These are phyloP conservation scores for Stratiolaelaps scimitus DNA, from an alignment of 1,140 invertebrate species.

Conservation along the genomic window DNA sequence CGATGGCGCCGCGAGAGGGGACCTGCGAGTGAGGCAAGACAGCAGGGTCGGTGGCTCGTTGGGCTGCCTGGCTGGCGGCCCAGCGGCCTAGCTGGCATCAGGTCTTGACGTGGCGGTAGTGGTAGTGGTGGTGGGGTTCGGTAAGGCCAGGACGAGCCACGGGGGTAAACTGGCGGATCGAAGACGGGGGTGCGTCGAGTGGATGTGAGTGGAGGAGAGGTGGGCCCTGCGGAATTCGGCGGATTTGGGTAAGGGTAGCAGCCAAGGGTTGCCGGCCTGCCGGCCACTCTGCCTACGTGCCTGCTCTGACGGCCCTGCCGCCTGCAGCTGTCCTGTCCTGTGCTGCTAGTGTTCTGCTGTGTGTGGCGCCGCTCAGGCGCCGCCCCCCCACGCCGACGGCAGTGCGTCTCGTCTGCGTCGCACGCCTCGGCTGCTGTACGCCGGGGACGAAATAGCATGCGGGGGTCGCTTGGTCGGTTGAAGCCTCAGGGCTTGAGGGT, in stretches of 20 bases:
- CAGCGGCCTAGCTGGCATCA: background rate
- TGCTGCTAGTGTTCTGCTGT: no score
- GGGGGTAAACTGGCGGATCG: constrained; percentile 12
- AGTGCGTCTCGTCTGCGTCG: no score
- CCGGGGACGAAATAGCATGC: no score
- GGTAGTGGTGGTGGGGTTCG: background rate
- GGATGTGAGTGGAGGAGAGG: background rate
- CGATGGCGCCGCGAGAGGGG: background rate
- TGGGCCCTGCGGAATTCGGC: constrained; percentile 9
- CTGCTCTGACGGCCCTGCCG: no score
- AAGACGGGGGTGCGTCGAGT: constrained; percentile 1
- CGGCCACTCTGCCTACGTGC: background rate
- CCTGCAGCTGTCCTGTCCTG: no score
- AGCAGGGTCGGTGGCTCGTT: background rate
- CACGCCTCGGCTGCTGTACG: no score
- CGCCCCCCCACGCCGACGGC: no score
- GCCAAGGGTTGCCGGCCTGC: constrained; percentile 9
- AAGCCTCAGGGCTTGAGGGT: no score
- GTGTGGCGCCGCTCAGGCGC: no score
- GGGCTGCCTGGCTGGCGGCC: background rate
- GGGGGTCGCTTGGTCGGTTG: no score
- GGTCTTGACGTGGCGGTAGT: background rate
- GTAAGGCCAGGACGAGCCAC: background rate
- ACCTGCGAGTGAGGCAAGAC: background rate
- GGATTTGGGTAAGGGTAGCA: constrained; percentile 28